phyloP scores from a whole-genome alignment of 1,140 invertebrate species.

The Alviniconcha marisindica region DNA sequence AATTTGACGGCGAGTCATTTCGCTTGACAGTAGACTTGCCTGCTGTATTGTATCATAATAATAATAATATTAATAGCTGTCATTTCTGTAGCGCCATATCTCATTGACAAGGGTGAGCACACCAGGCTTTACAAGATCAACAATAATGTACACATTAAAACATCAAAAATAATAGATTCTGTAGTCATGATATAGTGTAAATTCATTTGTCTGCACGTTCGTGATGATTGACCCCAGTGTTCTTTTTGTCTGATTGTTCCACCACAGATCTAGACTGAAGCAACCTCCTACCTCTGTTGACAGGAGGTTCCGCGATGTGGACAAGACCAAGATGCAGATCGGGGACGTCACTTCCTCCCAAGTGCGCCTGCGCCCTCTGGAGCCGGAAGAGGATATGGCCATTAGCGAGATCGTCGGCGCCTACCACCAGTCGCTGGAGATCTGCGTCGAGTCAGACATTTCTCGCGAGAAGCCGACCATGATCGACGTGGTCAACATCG shows the following conservation, averaged over 20 bases:
- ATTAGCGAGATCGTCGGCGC: slow-evolving; percentile 72
- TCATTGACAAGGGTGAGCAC: too few relatives aligned
- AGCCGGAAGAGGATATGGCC: slow-evolving; percentile 66
- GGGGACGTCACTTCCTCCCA: slow-evolving; percentile 68
- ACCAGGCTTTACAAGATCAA: too few relatives aligned
- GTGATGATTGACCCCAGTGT: too few relatives aligned
- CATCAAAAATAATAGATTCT: too few relatives aligned
- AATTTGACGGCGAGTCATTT: too few relatives aligned
- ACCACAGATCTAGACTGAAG: slow-evolving; percentile 44
- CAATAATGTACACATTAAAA: too few relatives aligned
- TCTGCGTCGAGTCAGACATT: slow-evolving; percentile 68
- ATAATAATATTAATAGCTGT: too few relatives aligned
- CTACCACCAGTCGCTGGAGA: slow-evolving; percentile 73
- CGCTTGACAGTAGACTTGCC: too few relatives aligned
- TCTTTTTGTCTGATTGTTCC: slow-evolving; percentile 35
- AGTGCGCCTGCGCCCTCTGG: slow-evolving; percentile 59
- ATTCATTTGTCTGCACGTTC: too few relatives aligned
- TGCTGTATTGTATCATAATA: too few relatives aligned
- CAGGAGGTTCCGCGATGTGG: slow-evolving; percentile 68
- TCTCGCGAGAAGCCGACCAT: slow-evolving; percentile 68
- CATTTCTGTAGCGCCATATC: too few relatives aligned
- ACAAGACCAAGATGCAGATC: slow-evolving; percentile 66
- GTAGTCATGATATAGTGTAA: too few relatives aligned
- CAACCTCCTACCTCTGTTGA: slow-evolving; percentile 51
- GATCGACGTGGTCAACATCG: slow-evolving; percentile 75